Percentiles rank a stretch among this genome's conserved stretches.
Evolutionary conservation across 1,140 invertebrate genomes (phyloP).

Genomic region (Chelonus insularis): DNA sequence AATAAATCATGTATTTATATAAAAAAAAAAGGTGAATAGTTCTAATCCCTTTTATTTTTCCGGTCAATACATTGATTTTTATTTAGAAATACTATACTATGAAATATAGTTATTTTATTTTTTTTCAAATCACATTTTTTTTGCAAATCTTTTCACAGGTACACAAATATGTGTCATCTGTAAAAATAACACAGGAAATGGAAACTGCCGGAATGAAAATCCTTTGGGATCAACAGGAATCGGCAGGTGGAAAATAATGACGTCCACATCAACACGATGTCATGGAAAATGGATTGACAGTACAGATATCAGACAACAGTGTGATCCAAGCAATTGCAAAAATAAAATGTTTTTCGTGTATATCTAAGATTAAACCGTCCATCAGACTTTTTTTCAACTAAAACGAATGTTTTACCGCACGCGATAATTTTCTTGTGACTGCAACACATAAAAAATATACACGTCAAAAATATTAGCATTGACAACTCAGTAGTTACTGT

Average conservation of each 20-base stretch:
- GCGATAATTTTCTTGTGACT: too few relatives aligned
- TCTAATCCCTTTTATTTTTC: too few relatives aligned
- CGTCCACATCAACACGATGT: constrained; percentile 33
- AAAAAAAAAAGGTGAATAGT: too few relatives aligned
- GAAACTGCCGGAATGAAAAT: constrained; percentile 25
- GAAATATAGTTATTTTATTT: too few relatives aligned
- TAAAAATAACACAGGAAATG: constrained; percentile 26
- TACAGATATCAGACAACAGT: constrained; percentile 28
- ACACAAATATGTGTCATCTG: constrained; percentile 38
- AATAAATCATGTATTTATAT: too few relatives aligned
- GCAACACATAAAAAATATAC: too few relatives aligned
- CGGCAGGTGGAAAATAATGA: constrained; percentile 43
- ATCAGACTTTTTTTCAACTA: background rate
- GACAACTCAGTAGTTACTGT: too few relatives aligned
- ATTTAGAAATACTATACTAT: too few relatives aligned
- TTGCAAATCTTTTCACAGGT: constrained; percentile 36
- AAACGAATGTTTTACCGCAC: background rate
- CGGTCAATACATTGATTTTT: too few relatives aligned
- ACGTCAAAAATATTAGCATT: too few relatives aligned
- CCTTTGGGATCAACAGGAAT: constrained; percentile 33
- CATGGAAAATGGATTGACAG: constrained; percentile 45
- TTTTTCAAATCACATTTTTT: too few relatives aligned
- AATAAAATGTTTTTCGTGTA: constrained; percentile 30
- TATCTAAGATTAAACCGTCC: constrained; percentile 31
- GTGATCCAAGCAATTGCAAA: constrained; percentile 27